These are phyloP conservation scores for Magallana gigas DNA, from an alignment of 1,140 invertebrate species.

Conservation along the genomic window DNA sequence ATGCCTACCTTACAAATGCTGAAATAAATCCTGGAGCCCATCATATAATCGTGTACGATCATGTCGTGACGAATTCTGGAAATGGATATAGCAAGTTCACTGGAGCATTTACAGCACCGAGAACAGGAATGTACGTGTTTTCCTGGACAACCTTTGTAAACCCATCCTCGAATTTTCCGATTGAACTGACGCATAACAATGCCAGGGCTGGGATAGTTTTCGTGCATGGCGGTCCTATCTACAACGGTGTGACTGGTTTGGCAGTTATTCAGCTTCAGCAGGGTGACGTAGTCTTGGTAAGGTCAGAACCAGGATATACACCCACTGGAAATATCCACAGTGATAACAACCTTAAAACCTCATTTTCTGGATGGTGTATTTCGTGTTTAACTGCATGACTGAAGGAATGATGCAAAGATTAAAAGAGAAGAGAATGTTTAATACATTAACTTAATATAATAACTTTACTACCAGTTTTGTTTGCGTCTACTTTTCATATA, in stretches of 20 bases:
- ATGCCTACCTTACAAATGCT: neutral
- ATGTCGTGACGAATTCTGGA: neutral
- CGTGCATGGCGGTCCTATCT: neutral
- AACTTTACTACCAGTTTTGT: too few species aligned
- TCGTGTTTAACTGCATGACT: neutral
- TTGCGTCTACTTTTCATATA: too few species aligned
- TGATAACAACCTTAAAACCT: neutral
- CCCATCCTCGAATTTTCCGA: neutral
- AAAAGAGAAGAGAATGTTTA: too few species aligned
- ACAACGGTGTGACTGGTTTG: neutral
- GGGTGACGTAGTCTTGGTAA: neutral
- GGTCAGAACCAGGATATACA: neutral
- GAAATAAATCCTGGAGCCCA: neutral
- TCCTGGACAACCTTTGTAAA: neutral
- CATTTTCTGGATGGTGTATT: neutral
- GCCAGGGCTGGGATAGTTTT: neutral
- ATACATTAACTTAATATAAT: too few species aligned
- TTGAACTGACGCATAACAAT: neutral
- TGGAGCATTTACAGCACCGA: neutral
- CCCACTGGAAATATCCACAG: neutral
- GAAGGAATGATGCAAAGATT: too few species aligned
- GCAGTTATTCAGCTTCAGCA: neutral
- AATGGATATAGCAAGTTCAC: neutral
- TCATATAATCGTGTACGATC: neutral
- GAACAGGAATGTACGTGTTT: neutral